A percentile compares a stretch with the other conserved stretches of the same genome.
Conservation (phyloP, 2,888 invertebrate genomes). For the Protonemura montana region DNA sequence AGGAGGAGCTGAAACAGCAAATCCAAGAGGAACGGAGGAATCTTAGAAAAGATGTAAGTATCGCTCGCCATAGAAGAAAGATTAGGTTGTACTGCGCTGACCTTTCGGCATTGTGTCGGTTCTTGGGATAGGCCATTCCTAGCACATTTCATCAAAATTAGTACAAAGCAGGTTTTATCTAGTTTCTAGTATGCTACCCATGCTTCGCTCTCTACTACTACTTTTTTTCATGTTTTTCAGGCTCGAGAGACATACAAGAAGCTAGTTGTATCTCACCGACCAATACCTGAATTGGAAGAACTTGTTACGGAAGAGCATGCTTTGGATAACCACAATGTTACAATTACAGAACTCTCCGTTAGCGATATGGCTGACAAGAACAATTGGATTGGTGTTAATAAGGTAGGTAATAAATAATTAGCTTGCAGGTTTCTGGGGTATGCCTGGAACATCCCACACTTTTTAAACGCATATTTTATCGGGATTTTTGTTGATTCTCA, state of each 20-base stretch:
- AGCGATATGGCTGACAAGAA: constrained; percentile 74
- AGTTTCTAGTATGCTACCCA: too few relatives aligned
- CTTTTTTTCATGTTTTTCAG: constrained; percentile 59
- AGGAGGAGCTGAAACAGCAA: constrained; percentile 73
- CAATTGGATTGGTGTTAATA: constrained; percentile 77
- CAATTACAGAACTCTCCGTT: constrained; percentile 77
- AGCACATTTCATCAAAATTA: too few relatives aligned
- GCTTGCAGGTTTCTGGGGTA: too few relatives aligned
- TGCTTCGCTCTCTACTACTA: too few relatives aligned
- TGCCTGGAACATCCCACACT: too few relatives aligned
- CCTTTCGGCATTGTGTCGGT: too few relatives aligned
- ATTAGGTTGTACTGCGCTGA: too few relatives aligned
- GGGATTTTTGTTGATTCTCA: constrained; percentile 39
- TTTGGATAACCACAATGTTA: constrained; percentile 79
- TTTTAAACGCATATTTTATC: too few relatives aligned
- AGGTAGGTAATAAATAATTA: constrained; percentile 51
- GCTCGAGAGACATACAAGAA: constrained; percentile 74
- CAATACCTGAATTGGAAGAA: constrained; percentile 74
- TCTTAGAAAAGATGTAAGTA: constrained; percentile 74
- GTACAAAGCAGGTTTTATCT: too few relatives aligned
- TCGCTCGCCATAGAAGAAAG: too few relatives aligned
- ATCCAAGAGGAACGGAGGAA: constrained; percentile 79
- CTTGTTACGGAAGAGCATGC: constrained; percentile 76
- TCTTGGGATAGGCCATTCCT: too few relatives aligned
- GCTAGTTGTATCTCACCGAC: constrained; percentile 73